Percentiles rank a stretch among this genome's conserved stretches.
phyloP scores from a whole-genome alignment of 1,140 invertebrate genomes.

The Matsumurasca onukii region DNA sequence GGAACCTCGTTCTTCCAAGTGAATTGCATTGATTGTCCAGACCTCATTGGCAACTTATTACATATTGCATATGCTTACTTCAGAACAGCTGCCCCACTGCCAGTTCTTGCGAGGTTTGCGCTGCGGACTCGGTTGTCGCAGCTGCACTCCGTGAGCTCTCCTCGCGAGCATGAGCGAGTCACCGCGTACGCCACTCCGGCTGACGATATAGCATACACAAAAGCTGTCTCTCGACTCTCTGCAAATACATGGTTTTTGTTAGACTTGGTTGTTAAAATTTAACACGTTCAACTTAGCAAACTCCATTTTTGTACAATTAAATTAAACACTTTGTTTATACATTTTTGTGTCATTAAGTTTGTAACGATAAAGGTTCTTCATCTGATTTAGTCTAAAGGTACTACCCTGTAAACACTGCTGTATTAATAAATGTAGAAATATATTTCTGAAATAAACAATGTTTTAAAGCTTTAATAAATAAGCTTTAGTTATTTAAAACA shows the following conservation, averaged over 20 bases:
- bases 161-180: conserved; percentile 82
- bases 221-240: conserved; percentile 83
- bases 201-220: conserved; percentile 81
- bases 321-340: background rate
- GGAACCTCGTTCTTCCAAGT: no score
- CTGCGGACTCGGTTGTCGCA: conserved; percentile 75
- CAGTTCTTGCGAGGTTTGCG: conserved; percentile 67
- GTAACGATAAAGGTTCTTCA: no score
- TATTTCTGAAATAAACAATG: no score
- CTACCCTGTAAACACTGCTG: no score
- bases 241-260: conserved; percentile 45
- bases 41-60: no score
- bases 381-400: no score
- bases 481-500: no score
- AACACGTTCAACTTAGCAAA: background rate
- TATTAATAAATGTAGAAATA: no score
- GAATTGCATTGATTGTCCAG: no score
- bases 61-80: conserved; percentile 57
- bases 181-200: conserved; percentile 90
- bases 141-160: conserved; percentile 84
- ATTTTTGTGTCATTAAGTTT: no score
- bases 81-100: conserved; percentile 83
- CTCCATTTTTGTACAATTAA: background rate
- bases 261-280: no score
- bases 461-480: no score